Conservation (phyloP, 2,113 vertebrate genomes). For the Sapayoa aenigma region DNA sequence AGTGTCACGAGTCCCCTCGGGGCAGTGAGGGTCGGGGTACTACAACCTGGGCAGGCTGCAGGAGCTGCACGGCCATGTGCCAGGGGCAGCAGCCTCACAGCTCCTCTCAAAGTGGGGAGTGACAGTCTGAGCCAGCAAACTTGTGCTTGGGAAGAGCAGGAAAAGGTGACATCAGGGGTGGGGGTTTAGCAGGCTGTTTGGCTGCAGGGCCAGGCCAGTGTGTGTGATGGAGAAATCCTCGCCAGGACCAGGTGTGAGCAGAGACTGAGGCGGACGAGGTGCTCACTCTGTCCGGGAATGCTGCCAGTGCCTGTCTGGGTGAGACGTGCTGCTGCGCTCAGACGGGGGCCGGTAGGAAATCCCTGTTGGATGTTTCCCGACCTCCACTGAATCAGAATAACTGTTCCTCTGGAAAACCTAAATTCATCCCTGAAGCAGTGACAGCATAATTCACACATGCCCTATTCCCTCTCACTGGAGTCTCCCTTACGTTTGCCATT, state of each 20-base stretch:
- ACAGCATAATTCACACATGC: background rate
- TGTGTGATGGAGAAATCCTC: fast-evolving
- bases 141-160: background rate
- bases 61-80: fast-evolving
- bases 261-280: background rate
- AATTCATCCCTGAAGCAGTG: background rate
- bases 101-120: background rate
- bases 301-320: background rate
- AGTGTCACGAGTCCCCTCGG: fast-evolving
- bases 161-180: fast-evolving
- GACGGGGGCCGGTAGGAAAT: background rate
- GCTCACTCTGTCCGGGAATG: background rate
- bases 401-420: background rate
- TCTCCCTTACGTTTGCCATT: background rate
- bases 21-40: background rate
- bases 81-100: fast-evolving
- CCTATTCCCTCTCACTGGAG: background rate
- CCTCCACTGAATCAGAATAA: background rate
- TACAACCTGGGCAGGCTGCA: background rate
- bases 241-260: background rate
- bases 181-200: background rate
- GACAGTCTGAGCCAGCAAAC: background rate
- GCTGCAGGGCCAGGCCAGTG: background rate
- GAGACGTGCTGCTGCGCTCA: background rate
- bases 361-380: background rate